A percentile compares a stretch with the other conserved stretches of the same genome.
Evolutionary conservation across 2,113 vertebrate genomes (phyloP).

Genomic region (Seriola dumerili): DNA sequence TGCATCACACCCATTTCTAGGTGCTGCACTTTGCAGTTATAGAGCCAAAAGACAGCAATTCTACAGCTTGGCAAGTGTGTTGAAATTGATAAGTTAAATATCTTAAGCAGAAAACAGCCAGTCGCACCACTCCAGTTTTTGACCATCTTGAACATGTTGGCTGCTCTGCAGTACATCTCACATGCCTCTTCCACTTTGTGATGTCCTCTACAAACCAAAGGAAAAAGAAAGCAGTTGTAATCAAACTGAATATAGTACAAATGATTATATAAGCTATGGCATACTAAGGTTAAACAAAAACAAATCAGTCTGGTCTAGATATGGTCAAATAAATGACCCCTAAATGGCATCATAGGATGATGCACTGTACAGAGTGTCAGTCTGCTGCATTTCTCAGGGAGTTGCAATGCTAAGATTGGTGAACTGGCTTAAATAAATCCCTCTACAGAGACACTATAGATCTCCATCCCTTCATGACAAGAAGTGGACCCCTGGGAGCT

Average conservation of each 20-base stretch:
- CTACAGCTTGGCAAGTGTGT: conserved; percentile 1
- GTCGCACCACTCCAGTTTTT: conserved; percentile 97
- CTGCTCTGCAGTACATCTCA: conserved; percentile 98
- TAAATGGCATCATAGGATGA: neutral
- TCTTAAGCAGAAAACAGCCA: conserved; percentile 1
- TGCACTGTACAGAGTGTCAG: neutral
- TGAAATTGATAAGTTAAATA: conserved; percentile 2
- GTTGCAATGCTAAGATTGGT: neutral
- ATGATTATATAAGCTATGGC: neutral
- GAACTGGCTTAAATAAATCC: conserved; percentile 23
- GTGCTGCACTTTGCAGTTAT: conserved; percentile 36
- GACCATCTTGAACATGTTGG: conserved; percentile 99
- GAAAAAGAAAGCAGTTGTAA: neutral
- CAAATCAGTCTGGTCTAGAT: neutral
- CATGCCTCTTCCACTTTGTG: conserved; percentile 97
- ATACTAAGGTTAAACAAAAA: neutral
- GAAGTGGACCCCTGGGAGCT: conserved; percentile 48
- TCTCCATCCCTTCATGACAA: conserved; percentile 28
- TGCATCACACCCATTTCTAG: conserved; percentile 31
- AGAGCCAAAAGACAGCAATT: conserved; percentile 17
- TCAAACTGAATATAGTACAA: neutral
- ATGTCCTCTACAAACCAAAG: conserved; percentile 87
- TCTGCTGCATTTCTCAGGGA: neutral
- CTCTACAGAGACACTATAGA: neutral
- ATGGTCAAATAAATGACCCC: neutral